Percentiles rank a stretch among this genome's conserved stretches.
phyloP scores from a whole-genome alignment of 2,888 invertebrate genomes.

The Boloria euphrosyne region DNA sequence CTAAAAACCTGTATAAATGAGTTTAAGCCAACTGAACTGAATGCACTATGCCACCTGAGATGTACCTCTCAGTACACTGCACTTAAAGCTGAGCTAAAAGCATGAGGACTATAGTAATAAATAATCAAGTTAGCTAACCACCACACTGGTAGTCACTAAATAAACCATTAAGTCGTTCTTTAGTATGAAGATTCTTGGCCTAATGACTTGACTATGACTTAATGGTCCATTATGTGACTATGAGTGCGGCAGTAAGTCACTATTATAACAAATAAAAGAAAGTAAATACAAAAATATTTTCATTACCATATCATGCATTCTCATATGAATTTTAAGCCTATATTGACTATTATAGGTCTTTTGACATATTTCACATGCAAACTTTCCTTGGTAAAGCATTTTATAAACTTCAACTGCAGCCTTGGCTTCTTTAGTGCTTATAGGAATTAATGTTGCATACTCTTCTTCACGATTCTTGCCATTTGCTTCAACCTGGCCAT shows the following conservation, averaged over 20 bases:
- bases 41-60: too few species aligned
- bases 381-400: constrained; percentile 57
- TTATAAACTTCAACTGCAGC: constrained; percentile 66
- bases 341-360: constrained; percentile 57
- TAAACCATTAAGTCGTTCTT: too few species aligned
- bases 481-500: constrained; percentile 33
- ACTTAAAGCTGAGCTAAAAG: too few species aligned
- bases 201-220: too few species aligned
- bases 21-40: too few species aligned
- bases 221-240: too few species aligned
- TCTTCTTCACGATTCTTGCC: constrained; percentile 63
- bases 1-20: too few species aligned
- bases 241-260: too few species aligned
- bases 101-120: background rate
- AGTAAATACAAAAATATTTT: background rate
- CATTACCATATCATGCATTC: constrained; percentile 72
- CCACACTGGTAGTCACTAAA: background rate
- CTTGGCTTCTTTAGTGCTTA: constrained; percentile 63
- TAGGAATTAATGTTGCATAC: constrained; percentile 65
- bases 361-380: constrained; percentile 59
- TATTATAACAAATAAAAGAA: background rate
- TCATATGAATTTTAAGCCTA: constrained; percentile 56
- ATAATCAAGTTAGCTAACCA: background rate
- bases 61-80: too few species aligned
- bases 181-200: too few species aligned